These are phyloP conservation scores for Eretmocerus hayati DNA, from an alignment of 2,888 invertebrate genomes.

Conservation along the genomic window DNA sequence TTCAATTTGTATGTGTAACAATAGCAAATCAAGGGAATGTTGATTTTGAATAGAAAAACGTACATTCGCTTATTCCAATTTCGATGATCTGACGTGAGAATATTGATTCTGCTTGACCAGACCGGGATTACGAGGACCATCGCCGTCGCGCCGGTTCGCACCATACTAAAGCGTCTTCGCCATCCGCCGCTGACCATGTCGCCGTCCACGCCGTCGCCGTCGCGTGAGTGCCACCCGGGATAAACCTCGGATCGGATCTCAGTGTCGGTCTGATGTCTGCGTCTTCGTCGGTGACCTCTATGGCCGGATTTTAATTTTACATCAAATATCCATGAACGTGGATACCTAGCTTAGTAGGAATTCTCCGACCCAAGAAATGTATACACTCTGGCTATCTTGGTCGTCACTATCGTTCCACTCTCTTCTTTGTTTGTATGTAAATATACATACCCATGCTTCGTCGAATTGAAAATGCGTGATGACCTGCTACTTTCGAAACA, in stretches of 20 bases:
- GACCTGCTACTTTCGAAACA: no score
- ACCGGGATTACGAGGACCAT: constrained; percentile 73
- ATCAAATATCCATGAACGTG: no score
- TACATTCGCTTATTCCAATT: constrained; percentile 22
- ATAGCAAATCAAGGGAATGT: background rate
- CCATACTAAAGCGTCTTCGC: constrained; percentile 61
- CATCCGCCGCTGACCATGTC: constrained; percentile 12
- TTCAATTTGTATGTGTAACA: constrained; percentile 3
- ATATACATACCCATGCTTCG: constrained; percentile 23
- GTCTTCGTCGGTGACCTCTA: background rate
- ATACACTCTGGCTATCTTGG: constrained; percentile 6
- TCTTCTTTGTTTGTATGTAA: constrained; percentile 30
- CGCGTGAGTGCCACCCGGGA: constrained; percentile 49
- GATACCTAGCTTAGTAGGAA: constrained; percentile 39
- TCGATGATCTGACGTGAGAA: constrained; percentile 34
- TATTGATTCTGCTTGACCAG: constrained; percentile 48
- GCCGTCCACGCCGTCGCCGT: constrained; percentile 21
- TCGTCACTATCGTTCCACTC: constrained; percentile 5
- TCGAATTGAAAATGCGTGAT: no score
- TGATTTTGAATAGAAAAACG: no score
- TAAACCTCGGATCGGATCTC: constrained; percentile 30
- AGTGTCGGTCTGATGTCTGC: constrained; percentile 33
- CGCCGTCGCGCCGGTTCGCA: constrained; percentile 78
- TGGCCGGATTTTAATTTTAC: background rate
- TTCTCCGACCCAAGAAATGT: constrained; percentile 45